phyloP scores from a whole-genome alignment of 2,113 vertebrate genomes.

The Cololabis saira region DNA sequence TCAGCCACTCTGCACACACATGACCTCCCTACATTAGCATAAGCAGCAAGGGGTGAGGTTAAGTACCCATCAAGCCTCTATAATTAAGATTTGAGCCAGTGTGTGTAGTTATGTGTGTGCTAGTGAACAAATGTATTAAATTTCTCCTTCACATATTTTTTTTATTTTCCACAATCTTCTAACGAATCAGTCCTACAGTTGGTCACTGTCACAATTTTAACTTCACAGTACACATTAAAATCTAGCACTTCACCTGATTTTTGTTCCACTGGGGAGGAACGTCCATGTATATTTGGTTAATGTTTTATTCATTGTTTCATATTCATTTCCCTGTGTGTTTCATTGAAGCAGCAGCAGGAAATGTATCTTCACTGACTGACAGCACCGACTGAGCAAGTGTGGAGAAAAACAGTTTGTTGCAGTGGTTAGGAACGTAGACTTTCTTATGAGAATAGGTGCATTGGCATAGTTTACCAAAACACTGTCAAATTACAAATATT shows the following conservation, averaged over 20 bases:
- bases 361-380: conserved; percentile 34
- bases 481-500: conserved; percentile 51
- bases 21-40: conserved; percentile 75
- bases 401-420: conserved; percentile 21
- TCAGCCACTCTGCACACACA: conserved; percentile 71
- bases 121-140: conserved; percentile 41
- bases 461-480: conserved; percentile 44
- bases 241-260: conserved; percentile 12
- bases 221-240: conserved; percentile 9
- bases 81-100: conserved; percentile 72
- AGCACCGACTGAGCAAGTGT: conserved; percentile 15
- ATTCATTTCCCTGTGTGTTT: conserved; percentile 23
- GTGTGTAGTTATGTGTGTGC: conserved; percentile 35
- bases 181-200: background rate
- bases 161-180: conserved; percentile 27
- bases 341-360: conserved; percentile 3
- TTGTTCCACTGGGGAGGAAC: background rate
- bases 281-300: conserved; percentile 13
- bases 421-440: conserved; percentile 12
- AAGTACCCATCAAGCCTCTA: conserved; percentile 77
- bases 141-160: conserved; percentile 36
- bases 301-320: conserved; percentile 44
- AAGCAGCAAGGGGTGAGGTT: conserved; percentile 77
- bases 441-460: conserved; percentile 40
- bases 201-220: conserved; percentile 28